Percentiles rank a stretch among this genome's conserved stretches.
phyloP scores from a whole-genome alignment of 2,113 vertebrate species.

The Megaleporinus macrocephalus region DNA sequence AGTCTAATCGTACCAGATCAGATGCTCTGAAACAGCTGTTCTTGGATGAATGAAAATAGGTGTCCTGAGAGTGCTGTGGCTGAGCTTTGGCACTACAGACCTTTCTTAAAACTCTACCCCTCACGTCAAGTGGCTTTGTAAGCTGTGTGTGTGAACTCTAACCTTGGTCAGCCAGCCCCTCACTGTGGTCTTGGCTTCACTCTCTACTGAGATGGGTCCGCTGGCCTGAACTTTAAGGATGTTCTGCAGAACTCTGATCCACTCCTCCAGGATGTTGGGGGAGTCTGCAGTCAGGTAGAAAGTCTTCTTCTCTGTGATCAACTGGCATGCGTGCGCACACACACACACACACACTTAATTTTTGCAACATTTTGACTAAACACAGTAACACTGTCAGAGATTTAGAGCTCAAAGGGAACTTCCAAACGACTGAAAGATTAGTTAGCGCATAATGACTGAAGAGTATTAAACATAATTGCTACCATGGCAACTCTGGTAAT shows the following conservation, averaged over 20 bases:
- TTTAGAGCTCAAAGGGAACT: background rate
- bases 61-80: background rate
- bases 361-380: background rate
- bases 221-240: slow-evolving; percentile 86
- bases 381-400: background rate
- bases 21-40: slow-evolving; percentile 33
- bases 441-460: slow-evolving; percentile 5
- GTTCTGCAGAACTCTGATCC: slow-evolving; percentile 89
- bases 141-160: slow-evolving; percentile 28
- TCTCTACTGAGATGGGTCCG: slow-evolving; percentile 70
- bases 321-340: slow-evolving; percentile 62
- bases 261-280: slow-evolving; percentile 90
- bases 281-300: slow-evolving; percentile 90
- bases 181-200: slow-evolving; percentile 78
- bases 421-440: background rate
- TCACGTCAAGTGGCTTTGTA: background rate
- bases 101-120: background rate
- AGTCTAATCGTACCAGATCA: background rate
- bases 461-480: slow-evolving; percentile 43
- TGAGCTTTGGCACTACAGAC: background rate
- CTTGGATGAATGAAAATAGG: background rate
- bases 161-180: slow-evolving; percentile 92
- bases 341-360: background rate
- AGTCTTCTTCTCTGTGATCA: slow-evolving; percentile 88
- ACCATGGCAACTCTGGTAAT: slow-evolving; percentile 26